Base-by-base conservation (phyloP, 2,888 invertebrate genomes). In the Cheilosia soror region DNA sequence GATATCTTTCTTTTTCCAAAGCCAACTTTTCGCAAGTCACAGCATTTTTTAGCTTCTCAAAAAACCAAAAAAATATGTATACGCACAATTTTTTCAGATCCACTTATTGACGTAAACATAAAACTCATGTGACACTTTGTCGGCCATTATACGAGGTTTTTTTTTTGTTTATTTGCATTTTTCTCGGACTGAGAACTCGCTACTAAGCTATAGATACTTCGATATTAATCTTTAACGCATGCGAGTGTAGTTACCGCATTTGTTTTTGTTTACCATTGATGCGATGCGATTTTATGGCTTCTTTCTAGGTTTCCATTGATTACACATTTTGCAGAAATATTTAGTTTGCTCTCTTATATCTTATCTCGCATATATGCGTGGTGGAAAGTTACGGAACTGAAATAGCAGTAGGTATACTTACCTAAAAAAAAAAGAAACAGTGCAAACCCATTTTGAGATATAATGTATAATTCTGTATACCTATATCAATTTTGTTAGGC, bases 231-330 rank as follows among this genome's bases (percentile, higher is more conserved):
- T 47, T 47, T 3, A 15, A 47, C 47, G 20, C 47, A 47, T 20
- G 20, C 20, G 47, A 47, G 47, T 47, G 15, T 44, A 44, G 15
- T 44, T 7, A 20, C 7, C 15, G 6, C 0, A 44, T 15, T 44
- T 15, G 6, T 7, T 15, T 44, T 20, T 44, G 44, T 44, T 15
- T 47, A 2, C 15, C 15, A 47, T 20, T 47, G 7, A 47, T 20
- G 31, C 55, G 13, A 53, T 53, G 11, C n/a, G 55, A n/a, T 63
- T 51, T 40, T 15, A 31, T 55, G 31, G n/a, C 13, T 2, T 31
- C n/a, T 40, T 66, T 15, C 15, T 27, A 66, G 29, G 29, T 37
- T 51, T 66, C 53, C 42, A 66, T 53, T 66, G 53, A 53, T 66
- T 66, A 42, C 15, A 20, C 15, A 47, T 47, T 47, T 20, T 47